Conservation (phyloP, 92 coral and sea anemone genomes). For the Parazoanthus swiftii region DNA sequence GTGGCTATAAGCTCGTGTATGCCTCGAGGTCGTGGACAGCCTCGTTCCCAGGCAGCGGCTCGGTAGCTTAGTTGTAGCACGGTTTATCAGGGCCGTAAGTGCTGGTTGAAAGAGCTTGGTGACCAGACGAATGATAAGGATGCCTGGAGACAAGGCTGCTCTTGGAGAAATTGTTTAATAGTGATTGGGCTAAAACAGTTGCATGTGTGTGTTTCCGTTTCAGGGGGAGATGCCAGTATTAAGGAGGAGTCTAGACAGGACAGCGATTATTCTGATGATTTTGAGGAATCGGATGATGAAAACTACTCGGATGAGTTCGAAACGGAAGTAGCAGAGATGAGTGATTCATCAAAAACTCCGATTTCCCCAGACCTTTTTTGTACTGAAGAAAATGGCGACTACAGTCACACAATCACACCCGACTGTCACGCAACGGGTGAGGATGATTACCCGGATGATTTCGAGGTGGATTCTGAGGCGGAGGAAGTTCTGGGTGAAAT, state of each 20-base stretch:
- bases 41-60: no score
- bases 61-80: no score
- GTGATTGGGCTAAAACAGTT: neutral
- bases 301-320: slow-evolving; percentile 88
- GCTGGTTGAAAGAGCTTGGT: no score
- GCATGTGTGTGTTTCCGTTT: neutral
- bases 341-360: slow-evolving; percentile 59
- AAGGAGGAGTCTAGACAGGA: slow-evolving; percentile 51
- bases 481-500: slow-evolving; percentile 82
- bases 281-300: slow-evolving; percentile 81
- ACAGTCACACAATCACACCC: slow-evolving; percentile 11
- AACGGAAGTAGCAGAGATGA: slow-evolving; percentile 57
- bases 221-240: slow-evolving; percentile 24
- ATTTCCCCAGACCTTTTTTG: slow-evolving; percentile 45
- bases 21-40: no score
- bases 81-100: no score
- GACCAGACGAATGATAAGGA: no score
- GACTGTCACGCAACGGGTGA: slow-evolving; percentile 36
- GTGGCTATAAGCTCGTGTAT: no score
- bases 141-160: no score
- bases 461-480: slow-evolving; percentile 85
- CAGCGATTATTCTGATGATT: slow-evolving; percentile 91
- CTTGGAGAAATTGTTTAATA: no score
- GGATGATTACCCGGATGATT: slow-evolving; percentile 76
- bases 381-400: slow-evolving; percentile 40